A percentile compares a stretch with the other conserved stretches of the same genome.
Evolutionary conservation across 2,797 vertebrate species (phyloP).

Genomic region (Hybognathus amarus): DNA sequence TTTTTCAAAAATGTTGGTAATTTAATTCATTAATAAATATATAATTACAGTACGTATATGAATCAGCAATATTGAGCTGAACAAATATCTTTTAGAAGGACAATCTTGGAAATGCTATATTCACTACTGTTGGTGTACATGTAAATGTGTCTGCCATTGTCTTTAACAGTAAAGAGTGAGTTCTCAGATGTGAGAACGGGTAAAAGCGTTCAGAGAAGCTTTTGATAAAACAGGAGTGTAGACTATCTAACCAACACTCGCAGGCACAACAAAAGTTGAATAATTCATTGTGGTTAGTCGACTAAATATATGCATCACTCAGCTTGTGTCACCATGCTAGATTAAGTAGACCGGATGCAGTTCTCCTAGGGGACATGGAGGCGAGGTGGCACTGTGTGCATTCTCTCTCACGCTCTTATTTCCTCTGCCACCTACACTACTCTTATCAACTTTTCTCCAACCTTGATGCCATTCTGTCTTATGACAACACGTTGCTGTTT

Average conservation of each 20-base stretch:
- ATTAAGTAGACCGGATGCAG: slow-evolving; percentile 73
- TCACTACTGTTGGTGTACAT: neutral
- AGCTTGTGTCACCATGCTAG: slow-evolving; percentile 68
- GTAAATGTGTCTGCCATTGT: neutral
- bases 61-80: neutral
- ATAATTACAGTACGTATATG: neutral
- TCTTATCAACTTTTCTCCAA: slow-evolving; percentile 45
- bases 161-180: neutral
- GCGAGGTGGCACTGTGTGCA: slow-evolving; percentile 75
- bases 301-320: slow-evolving; percentile 74
- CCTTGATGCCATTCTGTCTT: slow-evolving; percentile 32
- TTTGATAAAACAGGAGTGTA: slow-evolving; percentile 56
- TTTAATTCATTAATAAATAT: neutral
- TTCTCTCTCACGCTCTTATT: slow-evolving; percentile 71
- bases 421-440: slow-evolving; percentile 35
- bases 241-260: slow-evolving; percentile 68
- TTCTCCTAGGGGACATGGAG: slow-evolving; percentile 76
- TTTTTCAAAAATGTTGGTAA: neutral
- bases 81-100: neutral
- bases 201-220: slow-evolving; percentile 25
- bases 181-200: slow-evolving; percentile 28
- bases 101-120: neutral
- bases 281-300: slow-evolving; percentile 79
- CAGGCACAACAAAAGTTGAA: slow-evolving; percentile 80
- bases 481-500: slow-evolving; percentile 83